Evolutionary conservation across 2,113 vertebrate species (phyloP), one percentile per base, ranked within the genome.

Genomic region (Leucopsar rothschildi): DNA sequence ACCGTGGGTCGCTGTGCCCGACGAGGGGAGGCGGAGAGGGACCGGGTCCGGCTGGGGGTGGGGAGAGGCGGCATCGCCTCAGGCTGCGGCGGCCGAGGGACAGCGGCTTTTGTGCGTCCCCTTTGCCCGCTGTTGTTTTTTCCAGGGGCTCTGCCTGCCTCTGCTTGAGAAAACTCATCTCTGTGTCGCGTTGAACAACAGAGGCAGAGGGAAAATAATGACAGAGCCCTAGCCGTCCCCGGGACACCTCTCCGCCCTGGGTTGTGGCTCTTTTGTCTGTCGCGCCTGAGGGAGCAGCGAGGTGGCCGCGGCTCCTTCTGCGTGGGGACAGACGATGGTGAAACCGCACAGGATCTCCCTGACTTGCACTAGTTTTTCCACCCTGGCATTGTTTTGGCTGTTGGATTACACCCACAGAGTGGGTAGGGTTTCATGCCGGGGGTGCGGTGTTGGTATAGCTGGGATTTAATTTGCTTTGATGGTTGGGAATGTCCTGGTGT

Each of bases 221-320:
- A 3, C 9, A 15, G 45, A 56, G 60, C 23, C 18, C 21, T 45
- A 5, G 33, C 37, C 6, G 17, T 25, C 27, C 45, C n/a, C 18
- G 39, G 39, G 20, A 16, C 49, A 25, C 4, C 10, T 24, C 22
- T 37, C 15, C 11, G 7, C 24, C 15, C 52, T 23, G 17, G 15
- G 10, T 28, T 82, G 68, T 69, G 66, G 55, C 52, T 76, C 93
- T 88, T 94, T 96, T 97, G 96, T 96, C 56, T 88, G 59, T 53
- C 33, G 50, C 9, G 95, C 75, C 53, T 56, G 50, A 80, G 59
- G 82, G 85, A 44, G 82, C 66, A 87, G 73, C 14, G 82, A 45
- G 73, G 57, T 88, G 68, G 75, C 68, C 63, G 28, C n/a, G 14
- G 44, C 57, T 86, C 64, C 23, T n/a, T 55, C 15, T 57, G 77